Evolutionary conservation across 2,797 vertebrate species (phyloP).

Genomic region (Menidia menidia): DNA sequence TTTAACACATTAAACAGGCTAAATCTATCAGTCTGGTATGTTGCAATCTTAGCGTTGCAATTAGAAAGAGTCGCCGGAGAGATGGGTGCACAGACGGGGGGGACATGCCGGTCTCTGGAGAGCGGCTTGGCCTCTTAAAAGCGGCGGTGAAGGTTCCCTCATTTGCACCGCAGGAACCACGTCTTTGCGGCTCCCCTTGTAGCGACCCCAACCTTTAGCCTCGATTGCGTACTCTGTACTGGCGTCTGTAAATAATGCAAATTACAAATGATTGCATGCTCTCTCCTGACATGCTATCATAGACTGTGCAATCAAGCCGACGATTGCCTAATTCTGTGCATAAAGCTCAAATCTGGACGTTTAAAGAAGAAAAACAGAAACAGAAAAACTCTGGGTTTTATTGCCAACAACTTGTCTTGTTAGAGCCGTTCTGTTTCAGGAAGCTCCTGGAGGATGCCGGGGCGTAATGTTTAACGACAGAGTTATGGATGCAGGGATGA

Average conservation of each 20-base stretch:
- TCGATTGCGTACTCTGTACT: conserved; percentile 39
- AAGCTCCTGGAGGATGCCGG: conserved; percentile 36
- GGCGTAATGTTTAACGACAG: conserved; percentile 43
- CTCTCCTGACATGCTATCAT: conserved; percentile 53
- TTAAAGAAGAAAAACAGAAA: not conserved
- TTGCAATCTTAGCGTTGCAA: too few relatives aligned
- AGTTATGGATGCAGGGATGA: conserved; percentile 38
- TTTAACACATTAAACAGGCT: too few relatives aligned
- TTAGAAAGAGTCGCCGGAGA: conserved; percentile 37
- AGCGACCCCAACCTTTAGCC: conserved; percentile 57
- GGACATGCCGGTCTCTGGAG: conserved; percentile 8
- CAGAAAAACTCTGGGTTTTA: conserved; percentile 37
- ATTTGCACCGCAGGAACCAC: not conserved
- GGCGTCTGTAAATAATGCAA: conserved; percentile 68
- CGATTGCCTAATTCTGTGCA: conserved; percentile 49
- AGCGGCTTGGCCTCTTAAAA: conserved; percentile 28
- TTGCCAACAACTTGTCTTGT: conserved; percentile 32
- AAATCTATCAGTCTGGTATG: too few relatives aligned
- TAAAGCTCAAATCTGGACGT: conserved; percentile 26
- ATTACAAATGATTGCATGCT: conserved; percentile 69
- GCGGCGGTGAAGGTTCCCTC: conserved; percentile 8
- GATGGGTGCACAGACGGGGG: conserved; percentile 3
- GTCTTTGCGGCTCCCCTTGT: conserved; percentile 32
- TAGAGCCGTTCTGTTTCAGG: conserved; percentile 21
- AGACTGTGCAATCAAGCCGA: conserved; percentile 64